Evolutionary conservation across 2,113 vertebrate genomes (phyloP), one percentile per base, ranked within the genome.

Genomic region (Ammospiza caudacuta): DNA sequence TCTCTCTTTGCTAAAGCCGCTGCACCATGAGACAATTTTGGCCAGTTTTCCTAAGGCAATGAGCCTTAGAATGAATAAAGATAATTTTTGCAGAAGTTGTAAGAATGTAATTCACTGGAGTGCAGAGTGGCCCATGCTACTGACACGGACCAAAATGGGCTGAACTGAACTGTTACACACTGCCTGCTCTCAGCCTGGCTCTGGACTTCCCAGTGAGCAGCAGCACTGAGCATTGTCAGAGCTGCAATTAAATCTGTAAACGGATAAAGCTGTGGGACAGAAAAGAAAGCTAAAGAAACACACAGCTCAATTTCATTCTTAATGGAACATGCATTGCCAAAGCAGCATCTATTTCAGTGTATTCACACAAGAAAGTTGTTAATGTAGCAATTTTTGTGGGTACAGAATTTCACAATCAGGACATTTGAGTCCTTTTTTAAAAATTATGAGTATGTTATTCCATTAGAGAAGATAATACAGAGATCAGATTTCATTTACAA

Each of bases 401-500:
- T 57, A 62, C 3, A 62, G 55, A 82, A 83, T 92, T 88, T 89
- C 44, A 47, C 7, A 83, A 39, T 52, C 13, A 28, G 31, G 29
- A 46, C 7, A 35, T 54, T 5, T 44, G 8, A 80, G 39, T 20
- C 58, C 16, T 69, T 95, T 95, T 93, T 78, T 70, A 86, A 86
- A 92, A 88, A 72, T 72, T 29, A 83, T 41, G 24, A 83, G 20
- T 37, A 43, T 35, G 15, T 46, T 37, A 63, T 61, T 92, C 22
- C 6, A 7, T 80, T 77, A 83, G 14, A 86, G 57, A n/a, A 64
- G n/a, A 66, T 63, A 81, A 88, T 47, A 88, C 12, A 82, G 37
- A 92, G 15, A 86, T 9, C 25, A 77, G 52, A 75, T 62, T 94
- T 94, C 51, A 44, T 94, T 94, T 87, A 58, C 5, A 63, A 35